Percentiles rank a stretch among this genome's conserved stretches.
Conservation (phyloP, 2,113 vertebrate genomes). For the Neodon shergylaensis region DNA sequence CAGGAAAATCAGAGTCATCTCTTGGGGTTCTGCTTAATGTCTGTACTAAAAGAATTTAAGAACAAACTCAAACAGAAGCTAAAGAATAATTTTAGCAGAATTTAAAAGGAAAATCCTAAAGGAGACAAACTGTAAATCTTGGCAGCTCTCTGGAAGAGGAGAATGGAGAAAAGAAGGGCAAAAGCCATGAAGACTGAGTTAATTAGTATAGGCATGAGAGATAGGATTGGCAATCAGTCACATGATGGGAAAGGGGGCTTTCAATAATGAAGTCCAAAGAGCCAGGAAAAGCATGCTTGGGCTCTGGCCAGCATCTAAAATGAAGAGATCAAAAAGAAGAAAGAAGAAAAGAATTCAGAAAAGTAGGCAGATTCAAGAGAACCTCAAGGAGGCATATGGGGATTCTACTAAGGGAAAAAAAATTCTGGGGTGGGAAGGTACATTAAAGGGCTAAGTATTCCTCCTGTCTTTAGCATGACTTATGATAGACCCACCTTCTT, state of each 20-base stretch:
- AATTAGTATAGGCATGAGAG: background rate
- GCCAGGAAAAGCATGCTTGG: background rate
- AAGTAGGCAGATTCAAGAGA: background rate
- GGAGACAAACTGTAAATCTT: background rate
- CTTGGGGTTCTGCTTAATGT: background rate
- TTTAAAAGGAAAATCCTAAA: background rate
- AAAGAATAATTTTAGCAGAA: background rate
- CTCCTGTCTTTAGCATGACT: background rate
- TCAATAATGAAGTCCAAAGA: background rate
- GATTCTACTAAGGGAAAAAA: background rate
- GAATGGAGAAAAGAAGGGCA: too few relatives aligned
- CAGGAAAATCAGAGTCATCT: background rate
- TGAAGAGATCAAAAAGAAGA: background rate
- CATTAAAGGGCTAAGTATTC: background rate
- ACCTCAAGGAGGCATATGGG: too few relatives aligned
- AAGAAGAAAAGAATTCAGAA: background rate
- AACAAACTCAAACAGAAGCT: background rate
- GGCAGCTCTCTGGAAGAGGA: background rate
- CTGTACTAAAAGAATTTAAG: background rate
- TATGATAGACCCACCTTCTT: background rate
- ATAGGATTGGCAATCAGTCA: background rate
- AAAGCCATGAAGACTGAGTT: background rate
- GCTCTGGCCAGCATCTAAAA: background rate
- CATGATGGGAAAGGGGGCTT: background rate
- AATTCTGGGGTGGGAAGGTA: background rate